Base-by-base conservation (phyloP, 92 coral and sea anemone genomes). In the Zoanthus sansibaricus region DNA sequence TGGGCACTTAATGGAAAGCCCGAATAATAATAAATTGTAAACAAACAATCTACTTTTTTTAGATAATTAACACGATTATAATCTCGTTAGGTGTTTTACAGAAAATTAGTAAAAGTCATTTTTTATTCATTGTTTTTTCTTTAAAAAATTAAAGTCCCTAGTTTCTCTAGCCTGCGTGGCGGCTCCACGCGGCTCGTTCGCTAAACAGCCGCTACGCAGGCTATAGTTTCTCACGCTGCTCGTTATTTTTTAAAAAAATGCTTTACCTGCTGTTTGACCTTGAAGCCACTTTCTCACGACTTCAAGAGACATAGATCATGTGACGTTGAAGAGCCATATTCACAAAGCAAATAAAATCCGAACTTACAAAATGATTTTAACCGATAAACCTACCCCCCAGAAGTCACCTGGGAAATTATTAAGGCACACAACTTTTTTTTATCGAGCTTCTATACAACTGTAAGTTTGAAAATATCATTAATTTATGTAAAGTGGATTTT, bases 281-380 rank as follows among this genome's bases (percentile, higher is more conserved):
- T 62, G 69, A 7, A 20, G 8, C n/a, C 31, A 62, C 16, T 78
- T 78, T 77, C 83, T 78, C 83, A 78, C 82, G 82, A 44, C 56
- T 54, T 49, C 72, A 45, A 4, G 20, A 17, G 5, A 33, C 71
- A 58, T 48, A 64, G 83, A 58, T 78, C 83, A n/a, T 15, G 21
- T 78, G 47, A 69, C 71, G 32, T 37, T 78, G 3, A 15, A 16
- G 3, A 31, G 59, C 83, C 83, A 16, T 49, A 17, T 59, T 32
- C 33, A 58, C 72, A 78, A 78, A 78, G 71, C 83, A 78, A 78
- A 20, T 78, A 72, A 78, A 78, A 78, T 78, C 52, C 51, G 31
- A 78, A 37, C 55, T 71, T 33, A 18, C 15, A 66, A 25, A 25
- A 25, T 25, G 25, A 25, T 25, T 25, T 25, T 42, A 37, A 58